Conservation (phyloP, 2,888 invertebrate genomes). For the Tricholauxania praeusta region DNA sequence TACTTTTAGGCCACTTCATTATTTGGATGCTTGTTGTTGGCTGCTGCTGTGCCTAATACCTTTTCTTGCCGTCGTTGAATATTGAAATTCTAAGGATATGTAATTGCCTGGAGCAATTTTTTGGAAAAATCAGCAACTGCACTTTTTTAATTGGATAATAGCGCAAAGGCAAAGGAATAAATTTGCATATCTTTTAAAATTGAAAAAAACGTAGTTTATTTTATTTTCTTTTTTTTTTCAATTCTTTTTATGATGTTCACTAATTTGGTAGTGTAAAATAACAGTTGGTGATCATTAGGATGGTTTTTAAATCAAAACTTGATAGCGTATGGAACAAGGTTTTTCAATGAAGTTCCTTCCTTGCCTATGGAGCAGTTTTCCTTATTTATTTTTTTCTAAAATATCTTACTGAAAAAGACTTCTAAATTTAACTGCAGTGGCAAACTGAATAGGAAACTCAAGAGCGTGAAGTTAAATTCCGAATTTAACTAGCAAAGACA, state of each 20-base stretch:
- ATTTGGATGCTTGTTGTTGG: not conserved
- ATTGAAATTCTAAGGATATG: slow-evolving; percentile 5
- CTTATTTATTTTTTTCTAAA: too few relatives aligned
- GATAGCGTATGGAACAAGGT: too few relatives aligned
- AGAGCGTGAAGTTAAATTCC: too few relatives aligned
- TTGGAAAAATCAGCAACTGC: slow-evolving; percentile 1
- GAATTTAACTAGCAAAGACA: too few relatives aligned
- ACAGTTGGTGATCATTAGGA: slow-evolving; percentile 15
- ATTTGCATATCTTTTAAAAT: slow-evolving; percentile 21
- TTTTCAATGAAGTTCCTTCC: too few relatives aligned
- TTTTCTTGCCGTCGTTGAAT: not conserved
- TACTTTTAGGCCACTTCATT: slow-evolving; percentile 23
- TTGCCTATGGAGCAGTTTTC: too few relatives aligned
- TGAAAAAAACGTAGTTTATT: not conserved
- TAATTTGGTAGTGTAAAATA: slow-evolving; percentile 19
- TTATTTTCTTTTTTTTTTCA: not conserved
- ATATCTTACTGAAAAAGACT: too few relatives aligned
- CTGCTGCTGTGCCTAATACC: slow-evolving; percentile 14
- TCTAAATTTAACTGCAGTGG: too few relatives aligned
- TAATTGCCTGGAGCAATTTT: slow-evolving; percentile 6
- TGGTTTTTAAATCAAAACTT: too few relatives aligned
- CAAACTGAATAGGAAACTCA: too few relatives aligned
- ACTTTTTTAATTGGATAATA: slow-evolving; percentile 7
- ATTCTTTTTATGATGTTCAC: not conserved
- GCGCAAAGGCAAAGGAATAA: not conserved